These are phyloP conservation scores for Zoanthus sociatus DNA, from an alignment of 92 coral and sea anemone genomes.

Conservation along the genomic window DNA sequence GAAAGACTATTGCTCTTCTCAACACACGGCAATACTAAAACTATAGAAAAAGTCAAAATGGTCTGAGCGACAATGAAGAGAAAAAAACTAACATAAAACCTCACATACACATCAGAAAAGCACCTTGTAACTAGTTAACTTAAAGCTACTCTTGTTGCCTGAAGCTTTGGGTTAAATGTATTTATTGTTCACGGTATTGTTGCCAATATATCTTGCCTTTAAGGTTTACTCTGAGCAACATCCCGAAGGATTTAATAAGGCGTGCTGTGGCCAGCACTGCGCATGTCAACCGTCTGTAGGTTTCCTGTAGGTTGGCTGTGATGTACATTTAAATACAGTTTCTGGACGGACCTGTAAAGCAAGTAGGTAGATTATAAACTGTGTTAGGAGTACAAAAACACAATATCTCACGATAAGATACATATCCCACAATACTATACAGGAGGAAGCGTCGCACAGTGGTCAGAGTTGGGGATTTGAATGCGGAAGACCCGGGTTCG, in stretches of 20 bases:
- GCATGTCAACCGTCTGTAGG: background rate
- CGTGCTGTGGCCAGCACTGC: background rate
- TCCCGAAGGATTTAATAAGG: background rate
- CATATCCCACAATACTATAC: too few relatives aligned
- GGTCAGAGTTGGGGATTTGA: too few relatives aligned
- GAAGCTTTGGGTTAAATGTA: background rate
- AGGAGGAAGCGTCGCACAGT: too few relatives aligned
- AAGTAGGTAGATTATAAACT: background rate
- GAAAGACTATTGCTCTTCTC: too few relatives aligned
- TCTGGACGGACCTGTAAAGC: slow-evolving; percentile 23
- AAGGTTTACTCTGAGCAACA: background rate
- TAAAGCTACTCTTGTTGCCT: background rate
- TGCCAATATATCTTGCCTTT: background rate
- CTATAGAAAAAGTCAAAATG: too few relatives aligned
- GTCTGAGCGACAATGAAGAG: too few relatives aligned
- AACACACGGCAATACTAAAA: too few relatives aligned
- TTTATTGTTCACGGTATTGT: background rate
- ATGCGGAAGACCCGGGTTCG: too few relatives aligned
- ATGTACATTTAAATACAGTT: background rate
- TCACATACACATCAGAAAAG: too few relatives aligned
- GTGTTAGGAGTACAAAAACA: too few relatives aligned
- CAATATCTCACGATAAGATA: too few relatives aligned
- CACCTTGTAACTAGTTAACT: background rate
- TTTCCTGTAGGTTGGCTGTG: background rate
- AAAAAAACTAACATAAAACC: too few relatives aligned